phyloP scores from a whole-genome alignment of 2,113 vertebrate species.

The Carassius carassius region DNA sequence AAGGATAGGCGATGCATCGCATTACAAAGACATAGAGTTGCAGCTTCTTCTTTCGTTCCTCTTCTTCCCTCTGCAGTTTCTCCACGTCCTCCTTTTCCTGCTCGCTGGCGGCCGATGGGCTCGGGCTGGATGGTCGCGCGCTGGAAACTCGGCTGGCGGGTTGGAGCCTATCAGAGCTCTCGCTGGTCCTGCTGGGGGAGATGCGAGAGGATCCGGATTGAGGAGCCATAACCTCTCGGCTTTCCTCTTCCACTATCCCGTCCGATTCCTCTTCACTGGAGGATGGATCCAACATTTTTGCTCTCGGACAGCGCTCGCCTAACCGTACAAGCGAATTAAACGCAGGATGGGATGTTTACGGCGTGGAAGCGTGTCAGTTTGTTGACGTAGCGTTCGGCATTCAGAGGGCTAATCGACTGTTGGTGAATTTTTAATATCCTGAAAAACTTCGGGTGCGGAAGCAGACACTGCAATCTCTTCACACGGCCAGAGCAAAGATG shows the following conservation, averaged over 20 bases:
- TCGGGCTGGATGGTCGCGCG: slow-evolving; percentile 84
- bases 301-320: slow-evolving; percentile 1
- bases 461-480: slow-evolving; percentile 75
- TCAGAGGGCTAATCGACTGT: slow-evolving; percentile 8
- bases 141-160: slow-evolving; percentile 79
- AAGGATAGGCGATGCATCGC: slow-evolving; percentile 95
- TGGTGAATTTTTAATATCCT: neutral
- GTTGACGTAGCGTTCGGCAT: slow-evolving; percentile 19
- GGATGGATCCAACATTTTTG: slow-evolving; percentile 91
- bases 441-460: slow-evolving; percentile 59
- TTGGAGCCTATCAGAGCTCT: slow-evolving; percentile 84
- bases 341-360: slow-evolving; percentile 32
- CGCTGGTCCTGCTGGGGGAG: slow-evolving; percentile 88
- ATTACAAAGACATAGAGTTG: slow-evolving; percentile 98
- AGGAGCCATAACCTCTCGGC: slow-evolving; percentile 86
- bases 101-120: slow-evolving; percentile 92
- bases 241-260: slow-evolving; percentile 91
- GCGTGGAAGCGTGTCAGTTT: slow-evolving; percentile 11
- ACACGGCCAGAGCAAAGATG: slow-evolving; percentile 73
- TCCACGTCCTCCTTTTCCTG: slow-evolving; percentile 95
- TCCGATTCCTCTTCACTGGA: slow-evolving; percentile 96
- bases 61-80: slow-evolving; percentile 92
- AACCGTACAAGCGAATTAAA: slow-evolving; percentile 23
- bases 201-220: slow-evolving; percentile 81
- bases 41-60: slow-evolving; percentile 94